Evolutionary conservation across 2,797 vertebrate genomes (phyloP), one percentile per base, ranked within the genome.

Genomic region (Microchirus variegatus): DNA sequence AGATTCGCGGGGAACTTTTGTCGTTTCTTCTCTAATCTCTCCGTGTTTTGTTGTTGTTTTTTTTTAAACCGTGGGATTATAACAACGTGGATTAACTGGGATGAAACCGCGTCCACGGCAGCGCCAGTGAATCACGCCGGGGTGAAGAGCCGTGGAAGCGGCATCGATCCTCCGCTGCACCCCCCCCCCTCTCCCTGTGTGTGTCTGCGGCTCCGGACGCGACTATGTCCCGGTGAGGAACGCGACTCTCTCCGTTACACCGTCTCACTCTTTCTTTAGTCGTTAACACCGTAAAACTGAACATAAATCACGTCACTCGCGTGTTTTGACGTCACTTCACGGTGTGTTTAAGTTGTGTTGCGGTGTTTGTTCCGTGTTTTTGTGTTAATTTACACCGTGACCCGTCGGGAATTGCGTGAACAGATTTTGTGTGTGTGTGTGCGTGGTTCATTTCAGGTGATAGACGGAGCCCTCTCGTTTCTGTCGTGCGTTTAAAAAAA

Each of bases 381-480:
- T 1, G 1, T 0, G 18, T 15, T 14, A 8, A 43, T 0, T 38
- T 6, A 0, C 22, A 5, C 0, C 6, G 11, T 10, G 46, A 55
- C 44, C 9, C 36, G 5, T 4, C 10, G 1, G 0, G 16, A 45
- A 6, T 56, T 47, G 1, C 2, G 18, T 6, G 45, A 55, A 47
- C 40, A 65, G 80, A 81, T 80, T 81, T 59, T 35, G 9, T 10
- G 16, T 36, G 22, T 50, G 10, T 17, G 17, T 47, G 38, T 35
- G 2, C 37, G 53, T 43, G 53, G 13, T 44, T 74, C 77, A 70
- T 11, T 44, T 74, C 77, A 70, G 84, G 51, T 40, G 1, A 9
- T 90, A 88, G 86, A 74, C 77, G 63, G 44, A 38, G 16, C 81
- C 85, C 13, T 8, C 13, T 12, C 3, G 46, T 42, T 82, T 67